Evolutionary conservation across 2,797 vertebrate genomes (phyloP), one percentile per base, ranked within the genome.

Genomic region (Hirundo rustica): DNA sequence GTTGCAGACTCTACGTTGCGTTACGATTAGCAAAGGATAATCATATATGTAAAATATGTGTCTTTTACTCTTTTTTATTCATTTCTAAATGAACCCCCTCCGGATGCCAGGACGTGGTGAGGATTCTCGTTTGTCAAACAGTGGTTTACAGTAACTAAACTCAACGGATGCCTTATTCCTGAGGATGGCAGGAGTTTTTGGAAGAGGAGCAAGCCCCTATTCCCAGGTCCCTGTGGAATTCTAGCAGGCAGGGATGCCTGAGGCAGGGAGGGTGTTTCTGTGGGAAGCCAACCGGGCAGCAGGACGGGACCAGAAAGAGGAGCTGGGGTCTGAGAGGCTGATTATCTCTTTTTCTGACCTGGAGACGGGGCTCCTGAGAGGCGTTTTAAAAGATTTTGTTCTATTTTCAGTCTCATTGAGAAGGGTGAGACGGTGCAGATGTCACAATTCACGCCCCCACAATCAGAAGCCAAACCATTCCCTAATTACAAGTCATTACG

Each of bases 81-180:
- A 9, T 93, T 85, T 94, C 95, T 94, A 86, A 92, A 18, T 11
- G 23, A 92, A 29, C 42, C 72, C 40, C 74, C 91, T 93, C 11
- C 9, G 88, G 53, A 5, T 57, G 70, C 74, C 83, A 83, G 79
- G 64, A 75, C 40, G n/a, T 0, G 0, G 80, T 25, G 67, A 89
- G 77, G 78, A 44, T 61, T 84, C 85, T 45, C 12, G 14, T 72
- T 89, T 84, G 91, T 36, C 62, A 54, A 4, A 5, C 42, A 44
- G 72, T 26, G 57, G 67, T 93, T 96, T 88, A 85, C 93, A 97
- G 86, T 76, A 70, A 85, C 81, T 79, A 21, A 76, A 64, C 88
- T 51, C 92, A 93, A 83, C 2, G 1, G 92, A 96, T 96, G 96
- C 95, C 95, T 97, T 97, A 96, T 90, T 94, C 79, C 48, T 44